Evolutionary conservation across 2,113 vertebrate species (phyloP), one percentile per base, ranked within the genome.

Genomic region (Mobula birostris): DNA sequence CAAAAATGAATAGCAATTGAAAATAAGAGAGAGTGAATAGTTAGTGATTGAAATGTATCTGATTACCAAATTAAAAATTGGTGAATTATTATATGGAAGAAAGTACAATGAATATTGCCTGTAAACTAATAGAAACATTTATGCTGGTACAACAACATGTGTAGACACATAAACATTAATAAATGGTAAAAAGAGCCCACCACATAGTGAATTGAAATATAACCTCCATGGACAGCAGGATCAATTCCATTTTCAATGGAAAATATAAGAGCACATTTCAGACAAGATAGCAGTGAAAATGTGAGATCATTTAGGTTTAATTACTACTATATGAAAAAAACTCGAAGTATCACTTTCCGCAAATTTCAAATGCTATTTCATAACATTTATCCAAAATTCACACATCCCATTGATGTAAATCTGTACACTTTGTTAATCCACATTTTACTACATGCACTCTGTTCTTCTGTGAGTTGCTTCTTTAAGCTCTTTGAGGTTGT

Each of bases 301-400:
- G 58, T 14, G 12, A 29, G 2, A 7, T 24, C 8, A 91, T 70
- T 91, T 21, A 70, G 68, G 66, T 3, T 70, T 70, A 21, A 19
- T 36, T n/a, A 21, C 7, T 91, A 68, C 82, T 29, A 11, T 61
- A 24, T 85, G 11, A 2, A 8, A 48, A 56, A 21, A 85, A 72
- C 48, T 19, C 24, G 21, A 48, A 56, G 14, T 29, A n/a, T 66
- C 14, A 32, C 29, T 68, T 90, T 32, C 87, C 68, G 29, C 12
- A 29, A 27, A 58, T n/a, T 32, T 5, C 58, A 66, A 0, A 63
- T 63, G 29, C 56, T 24, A 88, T 19, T 88, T 88, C 58, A 8
- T 87, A n/a, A 90, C 15, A 90, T 32, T 90, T 68, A 66, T 91
- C 88, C 88, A 91, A 17, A 19, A 90, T 91, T 91, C 32, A 70